A percentile compares a stretch with the other conserved stretches of the same genome.
Evolutionary conservation across 1,140 invertebrate species (phyloP).

Genomic region (Papilio helenus): DNA sequence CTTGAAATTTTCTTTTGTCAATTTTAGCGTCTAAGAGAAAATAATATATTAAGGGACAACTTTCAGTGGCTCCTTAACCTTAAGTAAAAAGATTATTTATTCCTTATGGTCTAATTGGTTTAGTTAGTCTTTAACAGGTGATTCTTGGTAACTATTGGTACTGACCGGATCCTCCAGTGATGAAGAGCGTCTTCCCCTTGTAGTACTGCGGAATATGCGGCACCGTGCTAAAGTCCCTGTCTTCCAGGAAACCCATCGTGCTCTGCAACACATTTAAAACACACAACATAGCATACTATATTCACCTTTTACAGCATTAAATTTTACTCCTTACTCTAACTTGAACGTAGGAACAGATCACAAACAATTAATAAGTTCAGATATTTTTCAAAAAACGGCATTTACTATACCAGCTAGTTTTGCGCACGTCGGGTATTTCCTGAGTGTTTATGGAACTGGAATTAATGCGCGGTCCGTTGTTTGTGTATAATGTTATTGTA

Average conservation of each 20-base stretch:
- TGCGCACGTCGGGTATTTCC: too few relatives aligned
- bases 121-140: not conserved
- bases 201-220: conserved; percentile 67
- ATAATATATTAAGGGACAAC: too few relatives aligned
- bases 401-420: too few relatives aligned
- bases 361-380: not conserved
- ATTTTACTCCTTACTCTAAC: not conserved
- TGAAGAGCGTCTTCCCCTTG: conserved; percentile 73
- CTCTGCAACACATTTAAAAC: conserved; percentile 14
- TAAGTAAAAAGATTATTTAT: too few relatives aligned
- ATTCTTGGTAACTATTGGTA: not conserved
- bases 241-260: conserved; percentile 63
- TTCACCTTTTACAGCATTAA: not conserved
- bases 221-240: conserved; percentile 52
- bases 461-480: not conserved
- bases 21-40: too few relatives aligned
- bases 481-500: not conserved
- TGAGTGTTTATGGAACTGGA: too few relatives aligned
- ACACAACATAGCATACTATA: not conserved
- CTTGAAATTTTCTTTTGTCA: too few relatives aligned
- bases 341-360: not conserved
- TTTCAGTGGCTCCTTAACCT: too few relatives aligned
- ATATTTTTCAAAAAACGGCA: not conserved
- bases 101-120: too few relatives aligned
- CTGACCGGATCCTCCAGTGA: conserved; percentile 75